Conservation (phyloP, 2,113 vertebrate species). For the Otocyon megalotis region DNA sequence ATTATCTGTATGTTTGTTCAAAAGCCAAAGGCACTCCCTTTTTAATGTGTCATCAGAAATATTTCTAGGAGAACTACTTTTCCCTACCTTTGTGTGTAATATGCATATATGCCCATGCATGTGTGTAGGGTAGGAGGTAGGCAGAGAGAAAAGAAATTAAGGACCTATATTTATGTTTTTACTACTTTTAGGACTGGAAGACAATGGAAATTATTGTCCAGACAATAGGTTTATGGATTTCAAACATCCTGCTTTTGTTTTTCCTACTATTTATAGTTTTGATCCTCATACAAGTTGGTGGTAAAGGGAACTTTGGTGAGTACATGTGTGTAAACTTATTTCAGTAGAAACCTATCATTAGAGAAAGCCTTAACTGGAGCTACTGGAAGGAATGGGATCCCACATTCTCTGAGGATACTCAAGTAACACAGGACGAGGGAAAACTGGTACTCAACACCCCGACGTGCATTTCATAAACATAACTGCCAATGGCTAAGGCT, state of each 20-base stretch:
- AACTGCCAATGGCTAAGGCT: background rate
- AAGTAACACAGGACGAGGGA: background rate
- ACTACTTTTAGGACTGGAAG: background rate
- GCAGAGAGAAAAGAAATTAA: background rate
- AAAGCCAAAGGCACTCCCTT: constrained; percentile 58
- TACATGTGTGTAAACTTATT: background rate
- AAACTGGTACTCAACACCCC: background rate
- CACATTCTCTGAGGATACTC: background rate
- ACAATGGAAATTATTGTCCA: background rate
- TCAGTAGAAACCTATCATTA: background rate
- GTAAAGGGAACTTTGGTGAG: background rate
- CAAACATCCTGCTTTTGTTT: background rate
- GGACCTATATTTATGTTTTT: background rate
- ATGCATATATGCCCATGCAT: background rate
- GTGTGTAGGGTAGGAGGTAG: background rate
- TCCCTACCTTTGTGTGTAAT: background rate
- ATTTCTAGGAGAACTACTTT: background rate
- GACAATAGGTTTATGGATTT: background rate
- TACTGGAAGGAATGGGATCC: background rate
- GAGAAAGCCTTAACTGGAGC: background rate
- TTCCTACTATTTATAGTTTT: background rate
- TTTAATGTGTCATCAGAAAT: background rate
- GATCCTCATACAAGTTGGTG: background rate
- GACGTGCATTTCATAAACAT: background rate
- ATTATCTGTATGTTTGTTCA: constrained; percentile 31